Conservation (phyloP, 2,888 invertebrate species). For the Drosophila neotestacea region DNA sequence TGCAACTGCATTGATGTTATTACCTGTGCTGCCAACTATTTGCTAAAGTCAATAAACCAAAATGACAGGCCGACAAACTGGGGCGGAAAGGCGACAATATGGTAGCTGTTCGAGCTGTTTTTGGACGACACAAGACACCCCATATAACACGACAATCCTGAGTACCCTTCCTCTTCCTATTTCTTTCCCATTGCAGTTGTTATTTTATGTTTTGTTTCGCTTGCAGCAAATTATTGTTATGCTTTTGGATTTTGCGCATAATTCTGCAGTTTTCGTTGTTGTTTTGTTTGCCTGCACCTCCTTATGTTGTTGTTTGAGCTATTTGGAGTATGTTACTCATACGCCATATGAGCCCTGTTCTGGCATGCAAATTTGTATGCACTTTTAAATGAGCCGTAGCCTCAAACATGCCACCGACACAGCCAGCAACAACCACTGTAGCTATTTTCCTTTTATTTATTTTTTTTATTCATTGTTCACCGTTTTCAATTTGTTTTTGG, state of each 20-base stretch:
- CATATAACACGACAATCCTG: neutral
- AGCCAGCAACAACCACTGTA: conserved; percentile 2
- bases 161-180: neutral
- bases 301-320: conserved; percentile 38
- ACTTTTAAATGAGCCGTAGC: conserved; percentile 74
- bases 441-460: neutral
- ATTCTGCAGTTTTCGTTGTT: conserved; percentile 69
- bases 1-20: conserved; percentile 82
- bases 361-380: conserved; percentile 60
- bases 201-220: conserved; percentile 46
- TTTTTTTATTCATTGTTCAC: conserved; percentile 35
- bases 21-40: conserved; percentile 80
- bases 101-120: conserved; percentile 4
- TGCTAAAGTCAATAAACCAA: conserved; percentile 80
- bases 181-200: conserved; percentile 40
- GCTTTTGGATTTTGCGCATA: conserved; percentile 79
- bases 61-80: conserved; percentile 61
- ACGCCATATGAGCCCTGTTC: conserved; percentile 60
- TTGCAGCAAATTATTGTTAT: conserved; percentile 76
- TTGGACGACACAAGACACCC: conserved; percentile 26
- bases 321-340: conserved; percentile 80
- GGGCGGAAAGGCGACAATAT: conserved; percentile 47
- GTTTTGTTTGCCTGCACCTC: conserved; percentile 11
- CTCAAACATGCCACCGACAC: conserved; percentile 52
- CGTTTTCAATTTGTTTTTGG: conserved; percentile 54